These are phyloP conservation scores for Ciona savignyi DNA, from an alignment of 23 tunicate genomes.

Conservation along the genomic window DNA sequence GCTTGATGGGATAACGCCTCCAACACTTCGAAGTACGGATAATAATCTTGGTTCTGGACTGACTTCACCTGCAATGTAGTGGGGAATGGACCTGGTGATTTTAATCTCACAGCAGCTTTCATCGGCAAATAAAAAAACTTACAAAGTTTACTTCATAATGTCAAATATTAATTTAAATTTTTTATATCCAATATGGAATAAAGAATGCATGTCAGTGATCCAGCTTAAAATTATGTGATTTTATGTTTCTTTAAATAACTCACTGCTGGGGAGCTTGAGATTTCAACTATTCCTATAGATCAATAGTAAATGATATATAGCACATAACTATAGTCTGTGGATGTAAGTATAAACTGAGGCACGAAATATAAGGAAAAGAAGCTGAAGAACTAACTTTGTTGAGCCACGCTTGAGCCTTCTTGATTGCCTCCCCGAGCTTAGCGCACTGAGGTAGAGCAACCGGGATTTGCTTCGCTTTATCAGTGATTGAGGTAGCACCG, in stretches of 20 bases:
- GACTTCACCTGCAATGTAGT: constrained; percentile 56
- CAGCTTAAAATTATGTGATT: no score
- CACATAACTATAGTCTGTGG: no score
- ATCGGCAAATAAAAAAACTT: no score
- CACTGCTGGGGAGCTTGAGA: no score
- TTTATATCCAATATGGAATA: no score
- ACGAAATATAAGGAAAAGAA: background rate
- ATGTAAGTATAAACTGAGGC: no score
- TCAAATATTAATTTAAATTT: background rate
- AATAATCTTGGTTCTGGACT: constrained; percentile 56
- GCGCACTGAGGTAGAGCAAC: constrained; percentile 47
- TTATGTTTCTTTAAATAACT: no score
- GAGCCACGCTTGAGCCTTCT: constrained; percentile 45
- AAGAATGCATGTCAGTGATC: no score
- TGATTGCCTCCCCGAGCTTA: constrained; percentile 38
- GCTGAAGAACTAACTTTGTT: constrained; percentile 18
- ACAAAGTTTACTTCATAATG: background rate
- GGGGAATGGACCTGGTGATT: no score
- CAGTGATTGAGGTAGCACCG: constrained; percentile 47
- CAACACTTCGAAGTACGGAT: constrained; percentile 63
- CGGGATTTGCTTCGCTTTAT: constrained; percentile 62
- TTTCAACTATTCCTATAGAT: no score
- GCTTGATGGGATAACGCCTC: constrained; percentile 54
- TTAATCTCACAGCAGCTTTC: no score
- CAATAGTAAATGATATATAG: no score